phyloP scores from a whole-genome alignment of 2,113 vertebrate genomes.

The Felis chaus region DNA sequence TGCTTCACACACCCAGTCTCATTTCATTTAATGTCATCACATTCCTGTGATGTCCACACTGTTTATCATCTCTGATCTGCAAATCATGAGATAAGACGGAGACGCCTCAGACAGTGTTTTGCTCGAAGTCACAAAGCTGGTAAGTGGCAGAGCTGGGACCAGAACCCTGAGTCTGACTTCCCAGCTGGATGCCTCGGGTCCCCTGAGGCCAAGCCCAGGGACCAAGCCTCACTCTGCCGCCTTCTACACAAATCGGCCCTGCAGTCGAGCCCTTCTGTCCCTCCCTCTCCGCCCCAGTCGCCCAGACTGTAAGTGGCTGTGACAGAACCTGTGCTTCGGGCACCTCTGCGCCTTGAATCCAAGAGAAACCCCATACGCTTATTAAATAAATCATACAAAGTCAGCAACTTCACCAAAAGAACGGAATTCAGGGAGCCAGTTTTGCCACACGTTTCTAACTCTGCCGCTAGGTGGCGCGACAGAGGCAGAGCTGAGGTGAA shows the following conservation, averaged over 20 bases:
- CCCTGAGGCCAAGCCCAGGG: background rate
- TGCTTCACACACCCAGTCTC: background rate
- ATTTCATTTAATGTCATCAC: too few species aligned
- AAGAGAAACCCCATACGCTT: background rate
- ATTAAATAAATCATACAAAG: background rate
- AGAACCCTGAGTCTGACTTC: background rate
- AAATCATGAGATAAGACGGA: background rate
- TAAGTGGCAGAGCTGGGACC: background rate
- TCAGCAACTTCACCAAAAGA: background rate
- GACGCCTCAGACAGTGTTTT: background rate
- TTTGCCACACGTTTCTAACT: background rate
- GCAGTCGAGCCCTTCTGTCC: background rate
- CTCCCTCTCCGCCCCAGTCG: background rate
- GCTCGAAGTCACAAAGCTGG: background rate
- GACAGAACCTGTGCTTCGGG: background rate
- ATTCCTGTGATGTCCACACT: background rate
- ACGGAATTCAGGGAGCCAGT: background rate
- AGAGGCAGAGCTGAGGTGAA: background rate
- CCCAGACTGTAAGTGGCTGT: background rate
- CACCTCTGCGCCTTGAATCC: background rate
- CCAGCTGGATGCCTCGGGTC: rapidly evolving
- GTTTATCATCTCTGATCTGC: background rate
- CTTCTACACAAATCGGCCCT: background rate
- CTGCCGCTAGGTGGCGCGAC: background rate
- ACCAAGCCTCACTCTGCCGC: background rate